Conservation (phyloP, 37 sponge, comb jelly and placozoan species). For the Geodia barretti region DNA sequence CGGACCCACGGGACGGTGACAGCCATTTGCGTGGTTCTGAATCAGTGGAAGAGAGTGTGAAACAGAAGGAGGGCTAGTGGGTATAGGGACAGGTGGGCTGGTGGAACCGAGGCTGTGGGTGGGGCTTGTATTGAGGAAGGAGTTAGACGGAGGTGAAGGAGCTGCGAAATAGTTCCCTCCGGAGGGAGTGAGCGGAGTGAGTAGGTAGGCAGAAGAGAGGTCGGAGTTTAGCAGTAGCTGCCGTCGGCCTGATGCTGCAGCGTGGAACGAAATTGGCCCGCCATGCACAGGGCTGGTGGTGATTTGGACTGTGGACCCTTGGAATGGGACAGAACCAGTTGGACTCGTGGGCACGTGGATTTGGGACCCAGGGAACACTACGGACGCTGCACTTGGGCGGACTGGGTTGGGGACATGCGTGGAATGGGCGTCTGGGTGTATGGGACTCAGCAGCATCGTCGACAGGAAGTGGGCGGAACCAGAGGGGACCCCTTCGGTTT, state of each 20-base stretch:
- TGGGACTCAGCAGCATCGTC: too few relatives aligned
- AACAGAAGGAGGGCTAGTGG: slow-evolving; percentile 4
- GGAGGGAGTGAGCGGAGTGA: not conserved
- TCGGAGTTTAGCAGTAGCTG: too few relatives aligned
- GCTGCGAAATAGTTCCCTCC: not conserved
- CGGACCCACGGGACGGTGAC: not conserved
- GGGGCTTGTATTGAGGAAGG: not conserved
- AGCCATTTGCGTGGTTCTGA: slow-evolving; percentile 14
- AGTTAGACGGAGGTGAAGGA: not conserved
- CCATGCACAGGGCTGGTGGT: not conserved
- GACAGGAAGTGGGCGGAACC: too few relatives aligned
- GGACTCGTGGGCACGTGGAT: too few relatives aligned
- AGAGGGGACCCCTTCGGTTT: too few relatives aligned
- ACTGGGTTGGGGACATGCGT: too few relatives aligned
- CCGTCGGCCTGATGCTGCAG: slow-evolving; percentile 4
- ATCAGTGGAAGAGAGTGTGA: slow-evolving; percentile 4
- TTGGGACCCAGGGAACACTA: too few relatives aligned
- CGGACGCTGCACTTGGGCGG: too few relatives aligned
- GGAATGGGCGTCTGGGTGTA: too few relatives aligned
- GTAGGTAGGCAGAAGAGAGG: not conserved
- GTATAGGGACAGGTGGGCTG: not conserved
- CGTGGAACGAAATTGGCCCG: not conserved
- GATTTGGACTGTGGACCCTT: not conserved
- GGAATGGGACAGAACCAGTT: not conserved
- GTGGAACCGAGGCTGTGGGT: not conserved